Evolutionary conservation across 2,797 vertebrate genomes (phyloP), one percentile per base, ranked within the genome.

Genomic region (Stomatorhinus walkeri): DNA sequence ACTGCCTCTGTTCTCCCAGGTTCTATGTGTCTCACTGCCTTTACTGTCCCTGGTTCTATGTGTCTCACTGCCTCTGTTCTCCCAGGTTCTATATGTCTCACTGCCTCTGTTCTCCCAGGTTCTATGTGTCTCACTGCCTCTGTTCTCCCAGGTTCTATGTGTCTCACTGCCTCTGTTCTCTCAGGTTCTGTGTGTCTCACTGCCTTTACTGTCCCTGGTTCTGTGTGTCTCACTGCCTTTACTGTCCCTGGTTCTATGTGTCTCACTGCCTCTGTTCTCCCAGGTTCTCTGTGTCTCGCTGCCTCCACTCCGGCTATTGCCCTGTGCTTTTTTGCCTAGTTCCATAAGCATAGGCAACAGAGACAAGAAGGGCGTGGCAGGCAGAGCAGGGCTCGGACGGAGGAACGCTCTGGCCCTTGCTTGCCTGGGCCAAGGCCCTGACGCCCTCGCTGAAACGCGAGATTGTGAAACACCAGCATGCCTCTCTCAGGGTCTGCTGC

Each of bases 191-290:
- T 32, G 28, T 32, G 28, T 32, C 28, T 32, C 28, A 32, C 28
- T 32, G 22, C 64, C 3, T 68, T 28, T 28, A 12, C 4, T 68
- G 24, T 10, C 36, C 24, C 28, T 32, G 28, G 28, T 32, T 22
- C 83, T 85, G 10, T 51, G n/a, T 84, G 4, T 22, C 83, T 48
- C 52, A 88, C 85, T 87, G 76, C 88, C 87, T 88, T 88, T 83
- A 32, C 6, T 79, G 19, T 79, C 6, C 72, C 19, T 6, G 9
- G 43, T 49, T 22, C 83, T 85, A 10, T 51, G n/a, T 84, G 4
- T 22, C 83, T 48, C 52, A 88, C 85, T 87, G 76, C 88, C 87
- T 88, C 88, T 83, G 43, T 2, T 79, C 19, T 79, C 6, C 72
- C 19, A 6, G 14, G 68, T 76, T 16, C 28, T 40, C 28, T 76